A percentile compares a stretch with the other conserved stretches of the same genome.
Evolutionary conservation across 2,888 invertebrate species (phyloP).

Genomic region (Spisula solida): DNA sequence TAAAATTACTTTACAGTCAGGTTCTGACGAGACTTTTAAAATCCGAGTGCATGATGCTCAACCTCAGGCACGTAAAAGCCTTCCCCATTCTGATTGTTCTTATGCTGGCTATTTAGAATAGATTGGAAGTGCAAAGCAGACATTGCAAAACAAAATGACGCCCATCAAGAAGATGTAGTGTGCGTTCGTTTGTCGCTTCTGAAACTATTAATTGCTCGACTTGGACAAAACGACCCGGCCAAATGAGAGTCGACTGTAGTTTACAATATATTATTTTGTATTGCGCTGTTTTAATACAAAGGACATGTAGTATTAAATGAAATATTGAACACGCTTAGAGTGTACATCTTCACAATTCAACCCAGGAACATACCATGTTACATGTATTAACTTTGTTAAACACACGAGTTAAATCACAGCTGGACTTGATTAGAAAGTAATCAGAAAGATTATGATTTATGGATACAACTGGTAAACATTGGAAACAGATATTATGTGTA

Average conservation of each 20-base stretch:
- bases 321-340: neutral
- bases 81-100: too few relatives aligned
- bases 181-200: neutral
- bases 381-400: neutral
- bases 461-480: neutral
- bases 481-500: neutral
- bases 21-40: too few relatives aligned
- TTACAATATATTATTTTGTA: neutral
- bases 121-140: neutral
- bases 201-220: too few relatives aligned
- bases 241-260: neutral
- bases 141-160: neutral
- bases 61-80: too few relatives aligned
- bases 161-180: neutral
- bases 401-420: conserved; percentile 9
- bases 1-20: too few relatives aligned
- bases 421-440: neutral
- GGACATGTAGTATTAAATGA: neutral
- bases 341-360: neutral
- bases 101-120: too few relatives aligned
- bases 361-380: neutral
- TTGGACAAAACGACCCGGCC: too few relatives aligned
- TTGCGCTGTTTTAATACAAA: neutral
- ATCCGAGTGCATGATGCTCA: too few relatives aligned
- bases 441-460: conserved; percentile 2